Base-by-base conservation (phyloP, 2,797 vertebrate genomes). In the Siniperca obscura region DNA sequence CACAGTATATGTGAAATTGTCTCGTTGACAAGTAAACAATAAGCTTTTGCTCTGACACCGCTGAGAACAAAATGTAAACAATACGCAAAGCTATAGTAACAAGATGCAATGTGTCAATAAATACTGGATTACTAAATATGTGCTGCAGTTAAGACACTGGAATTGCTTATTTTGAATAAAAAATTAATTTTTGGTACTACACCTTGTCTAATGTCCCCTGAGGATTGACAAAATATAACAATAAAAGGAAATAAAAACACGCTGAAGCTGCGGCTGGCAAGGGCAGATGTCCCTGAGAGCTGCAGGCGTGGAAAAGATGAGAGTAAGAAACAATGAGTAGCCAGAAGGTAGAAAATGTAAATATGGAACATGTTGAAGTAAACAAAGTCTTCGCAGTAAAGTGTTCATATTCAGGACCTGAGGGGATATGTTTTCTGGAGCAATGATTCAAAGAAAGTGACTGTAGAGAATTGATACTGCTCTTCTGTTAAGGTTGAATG, bases 221-320 rank as follows among this genome's bases (percentile, higher is more conserved):
- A 83, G 76, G 67, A 59, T 9, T n/a, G 76, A 55, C 34, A 76
- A 62, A 86, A 74, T 38, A 19, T 5, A 81, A 82, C 68, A 86
- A 88, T 75, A 71, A 73, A 21, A 21, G 42, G 34, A 80, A 85
- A 83, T 78, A 74, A 84, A 79, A 86, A 83, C 40, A 56, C 1
- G 30, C 1, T 52, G 82, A 85, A 78, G 72, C 27, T 2, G n/a
- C 10, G 53, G 65, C 60, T 86, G 71, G 59, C 73, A 50, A 74
- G 70, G 75, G 65, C 89, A 93, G 89, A 92, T 83, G 89, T 89
- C 86, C 74, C 84, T 72, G 83, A 84, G 79, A 83, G 87, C 89
- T 87, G 69, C 69, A 81, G 90, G 88, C 84, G 0, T 34, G 55
- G 71, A 84, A 89, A 60, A 87, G 65, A 85, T 53, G 74, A 87